phyloP scores from a whole-genome alignment of 2,888 invertebrate species.

The Baccha elongata region DNA sequence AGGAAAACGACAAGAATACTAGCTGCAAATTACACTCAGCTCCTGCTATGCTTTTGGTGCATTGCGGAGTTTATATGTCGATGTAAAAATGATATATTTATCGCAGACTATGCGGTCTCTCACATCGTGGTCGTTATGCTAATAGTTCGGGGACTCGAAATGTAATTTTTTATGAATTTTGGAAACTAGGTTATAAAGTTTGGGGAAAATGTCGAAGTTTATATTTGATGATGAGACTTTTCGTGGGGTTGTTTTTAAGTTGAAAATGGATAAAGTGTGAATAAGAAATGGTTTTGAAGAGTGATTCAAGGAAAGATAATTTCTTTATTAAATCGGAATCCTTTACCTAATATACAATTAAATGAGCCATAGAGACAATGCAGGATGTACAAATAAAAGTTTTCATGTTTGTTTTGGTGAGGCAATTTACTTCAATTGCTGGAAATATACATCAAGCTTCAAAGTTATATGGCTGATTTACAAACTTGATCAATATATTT shows the following conservation, averaged over 20 bases:
- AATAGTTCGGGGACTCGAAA: constrained; percentile 30
- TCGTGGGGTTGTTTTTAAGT: neutral
- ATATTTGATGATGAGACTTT: neutral
- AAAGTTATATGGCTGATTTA: no score
- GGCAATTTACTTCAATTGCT: no score
- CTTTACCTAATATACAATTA: no score
- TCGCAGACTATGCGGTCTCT: constrained; percentile 15
- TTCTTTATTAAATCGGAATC: no score
- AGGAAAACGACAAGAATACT: constrained; percentile 11
- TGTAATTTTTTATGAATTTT: constrained; percentile 20
- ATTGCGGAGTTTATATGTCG: constrained; percentile 39
- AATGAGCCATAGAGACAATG: no score
- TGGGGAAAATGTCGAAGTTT: constrained; percentile 6
- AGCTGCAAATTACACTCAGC: constrained; percentile 16
- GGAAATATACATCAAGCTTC: no score
- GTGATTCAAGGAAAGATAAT: no score
- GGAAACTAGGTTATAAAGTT: constrained; percentile 49
- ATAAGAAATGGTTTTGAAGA: neutral
- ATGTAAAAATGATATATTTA: constrained; percentile 47
- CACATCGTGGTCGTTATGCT: constrained; percentile 44
- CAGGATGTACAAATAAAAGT: no score
- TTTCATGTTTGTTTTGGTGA: no score
- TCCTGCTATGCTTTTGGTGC: constrained; percentile 43
- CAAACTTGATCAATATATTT: no score
- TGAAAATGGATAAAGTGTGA: neutral